Evolutionary conservation across 1,140 invertebrate species (phyloP).

Genomic region (Subanguina moxae): DNA sequence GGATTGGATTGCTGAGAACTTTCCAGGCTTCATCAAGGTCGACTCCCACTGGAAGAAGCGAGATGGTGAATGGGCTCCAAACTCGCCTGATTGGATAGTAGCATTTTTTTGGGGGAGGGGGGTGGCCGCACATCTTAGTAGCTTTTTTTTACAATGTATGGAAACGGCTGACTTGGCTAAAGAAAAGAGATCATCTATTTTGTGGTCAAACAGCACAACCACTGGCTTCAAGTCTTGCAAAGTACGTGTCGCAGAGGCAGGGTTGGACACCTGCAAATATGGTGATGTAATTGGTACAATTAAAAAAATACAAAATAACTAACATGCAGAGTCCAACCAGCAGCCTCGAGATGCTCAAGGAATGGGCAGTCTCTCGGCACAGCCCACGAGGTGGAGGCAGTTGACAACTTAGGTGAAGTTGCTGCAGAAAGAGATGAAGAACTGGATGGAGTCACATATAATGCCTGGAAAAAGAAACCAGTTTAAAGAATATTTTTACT

Average conservation of each 20-base stretch:
- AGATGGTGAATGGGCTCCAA: no score
- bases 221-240: constrained; percentile 24
- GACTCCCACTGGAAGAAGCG: no score
- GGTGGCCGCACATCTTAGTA: no score
- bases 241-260: background rate
- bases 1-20: no score
- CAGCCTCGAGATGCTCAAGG: background rate
- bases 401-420: background rate
- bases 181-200: constrained; percentile 26
- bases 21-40: no score
- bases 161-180: constrained; percentile 21
- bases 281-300: background rate
- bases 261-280: constrained; percentile 2
- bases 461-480: background rate
- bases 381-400: background rate
- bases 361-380: constrained; percentile 20
- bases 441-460: background rate
- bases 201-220: constrained; percentile 31
- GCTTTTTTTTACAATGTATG: background rate
- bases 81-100: no score
- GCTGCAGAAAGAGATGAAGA: background rate
- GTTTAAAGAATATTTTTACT: no score
- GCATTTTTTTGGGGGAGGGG: no score
- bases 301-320: no score
- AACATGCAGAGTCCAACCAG: background rate